Evolutionary conservation across 2,113 vertebrate genomes (phyloP), one percentile per base, ranked within the genome.

Genomic region (Apteryx owenii): DNA sequence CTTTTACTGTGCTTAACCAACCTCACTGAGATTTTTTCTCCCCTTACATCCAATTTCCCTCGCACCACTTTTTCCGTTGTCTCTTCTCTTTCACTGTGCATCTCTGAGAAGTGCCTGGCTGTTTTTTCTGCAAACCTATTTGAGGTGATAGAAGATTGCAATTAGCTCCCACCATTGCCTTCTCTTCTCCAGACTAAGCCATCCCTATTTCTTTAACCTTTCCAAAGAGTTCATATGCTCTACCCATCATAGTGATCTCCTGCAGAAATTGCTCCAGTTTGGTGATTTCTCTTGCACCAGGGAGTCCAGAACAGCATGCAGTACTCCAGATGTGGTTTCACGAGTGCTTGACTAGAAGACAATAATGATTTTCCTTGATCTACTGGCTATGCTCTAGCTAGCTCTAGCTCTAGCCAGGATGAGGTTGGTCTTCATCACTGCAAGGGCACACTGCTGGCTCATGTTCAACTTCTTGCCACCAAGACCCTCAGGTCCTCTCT

Each of bases 401-500:
- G 44, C 5, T 44, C 60, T 40, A 53, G 48, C 5, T 44, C 25
- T 71, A 3, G 6, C 33, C 88, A 58, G 58, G 38, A 14, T 16
- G 54, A 5, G 33, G 23, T 1, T 79, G 53, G 19, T 31, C 31
- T 77, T 60, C 51, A 58, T 40, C 58, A 71, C 25, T 2, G 16
- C n/a, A 46, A 61, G 18, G 21, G 40, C 21, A 61, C 3, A 0
- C 0, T 40, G 19, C 51, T 53, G 36, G 29, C 56, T 90, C 3
- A 1, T 2, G 3, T 65, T 71, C 88, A 68, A 0, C 12, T 29
- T 28, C 31, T 13, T 65, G 79, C 61, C 75, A 28, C 20, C 1
- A 1, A 17, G 42, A 79, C 5, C 12, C 44, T 25, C 0, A 0
- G 14, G 29, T 0, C 3, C 16, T 65, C 54, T n/a, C 62, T 28